These are phyloP conservation scores for Thomomys bottae DNA, from an alignment of 2,113 vertebrate genomes.

Conservation along the genomic window DNA sequence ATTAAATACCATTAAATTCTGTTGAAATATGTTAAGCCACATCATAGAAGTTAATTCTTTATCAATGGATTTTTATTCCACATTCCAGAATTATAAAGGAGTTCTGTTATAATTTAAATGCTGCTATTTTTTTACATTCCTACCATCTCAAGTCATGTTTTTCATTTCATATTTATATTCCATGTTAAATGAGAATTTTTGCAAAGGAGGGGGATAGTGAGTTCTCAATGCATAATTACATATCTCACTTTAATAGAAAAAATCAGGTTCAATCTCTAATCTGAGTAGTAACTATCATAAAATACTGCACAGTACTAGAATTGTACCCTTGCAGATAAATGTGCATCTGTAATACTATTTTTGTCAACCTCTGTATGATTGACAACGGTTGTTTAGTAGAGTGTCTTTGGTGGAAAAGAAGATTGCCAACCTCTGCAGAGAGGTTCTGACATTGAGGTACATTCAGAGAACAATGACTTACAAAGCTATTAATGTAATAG, in stretches of 20 bases:
- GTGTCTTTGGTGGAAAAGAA: background rate
- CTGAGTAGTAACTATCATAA: background rate
- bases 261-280: background rate
- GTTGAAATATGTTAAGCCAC: background rate
- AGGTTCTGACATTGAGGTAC: background rate
- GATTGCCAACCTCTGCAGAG: background rate
- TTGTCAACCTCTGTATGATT: background rate
- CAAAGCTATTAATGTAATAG: background rate
- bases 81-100: constrained; percentile 14
- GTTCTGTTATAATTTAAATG: background rate
- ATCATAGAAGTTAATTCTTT: constrained; percentile 11
- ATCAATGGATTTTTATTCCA: constrained; percentile 24
- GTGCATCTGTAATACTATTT: background rate
- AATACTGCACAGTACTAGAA: background rate
- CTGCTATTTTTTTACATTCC: background rate
- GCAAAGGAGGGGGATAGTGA: background rate
- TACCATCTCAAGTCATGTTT: constrained; percentile 13
- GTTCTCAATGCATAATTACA: constrained; percentile 23
- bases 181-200: constrained; percentile 35
- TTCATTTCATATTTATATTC: constrained; percentile 23
- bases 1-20: constrained; percentile 8
- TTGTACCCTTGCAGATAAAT: background rate
- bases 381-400: background rate
- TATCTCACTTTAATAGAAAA: constrained; percentile 51
- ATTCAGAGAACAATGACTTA: background rate